Evolutionary conservation across 2,113 vertebrate genomes (phyloP).

Genomic region (Hiodon alosoides): DNA sequence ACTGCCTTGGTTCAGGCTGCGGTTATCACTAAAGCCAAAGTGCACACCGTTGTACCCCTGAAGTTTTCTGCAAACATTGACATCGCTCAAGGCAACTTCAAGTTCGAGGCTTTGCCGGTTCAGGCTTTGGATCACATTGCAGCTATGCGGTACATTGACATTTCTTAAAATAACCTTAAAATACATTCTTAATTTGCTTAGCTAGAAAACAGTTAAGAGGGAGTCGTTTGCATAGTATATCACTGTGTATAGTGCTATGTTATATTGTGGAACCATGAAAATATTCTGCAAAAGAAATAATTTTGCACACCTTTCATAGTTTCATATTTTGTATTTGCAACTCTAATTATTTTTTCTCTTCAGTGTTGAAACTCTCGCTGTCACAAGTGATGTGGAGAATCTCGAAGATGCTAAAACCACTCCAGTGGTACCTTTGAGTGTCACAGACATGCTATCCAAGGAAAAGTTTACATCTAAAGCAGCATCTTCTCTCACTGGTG

Average conservation of each 20-base stretch:
- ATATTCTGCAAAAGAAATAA: too few relatives aligned
- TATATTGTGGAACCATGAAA: too few relatives aligned
- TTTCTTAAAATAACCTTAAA: neutral
- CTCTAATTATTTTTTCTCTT: conserved; percentile 11
- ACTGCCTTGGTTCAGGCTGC: conserved; percentile 65
- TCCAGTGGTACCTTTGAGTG: conserved; percentile 51
- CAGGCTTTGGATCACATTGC: conserved; percentile 55
- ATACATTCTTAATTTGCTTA: neutral
- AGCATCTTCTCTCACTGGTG: conserved; percentile 16
- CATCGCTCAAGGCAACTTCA: conserved; percentile 58
- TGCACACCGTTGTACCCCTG: conserved; percentile 44
- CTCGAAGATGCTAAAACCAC: conserved; percentile 46
- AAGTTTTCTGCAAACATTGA: conserved; percentile 62
- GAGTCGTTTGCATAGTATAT: too few relatives aligned
- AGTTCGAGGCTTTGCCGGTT: conserved; percentile 62
- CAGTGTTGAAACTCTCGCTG: conserved; percentile 64
- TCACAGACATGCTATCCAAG: conserved; percentile 27
- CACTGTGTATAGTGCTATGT: too few relatives aligned
- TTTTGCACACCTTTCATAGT: too few relatives aligned
- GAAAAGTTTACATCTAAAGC: conserved; percentile 46
- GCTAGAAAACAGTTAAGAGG: too few relatives aligned
- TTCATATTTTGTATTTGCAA: neutral
- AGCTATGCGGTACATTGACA: conserved; percentile 50
- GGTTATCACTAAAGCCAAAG: conserved; percentile 55
- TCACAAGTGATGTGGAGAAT: conserved; percentile 67